phyloP scores from a whole-genome alignment of 2,113 vertebrate species.

The Mus pahari region DNA sequence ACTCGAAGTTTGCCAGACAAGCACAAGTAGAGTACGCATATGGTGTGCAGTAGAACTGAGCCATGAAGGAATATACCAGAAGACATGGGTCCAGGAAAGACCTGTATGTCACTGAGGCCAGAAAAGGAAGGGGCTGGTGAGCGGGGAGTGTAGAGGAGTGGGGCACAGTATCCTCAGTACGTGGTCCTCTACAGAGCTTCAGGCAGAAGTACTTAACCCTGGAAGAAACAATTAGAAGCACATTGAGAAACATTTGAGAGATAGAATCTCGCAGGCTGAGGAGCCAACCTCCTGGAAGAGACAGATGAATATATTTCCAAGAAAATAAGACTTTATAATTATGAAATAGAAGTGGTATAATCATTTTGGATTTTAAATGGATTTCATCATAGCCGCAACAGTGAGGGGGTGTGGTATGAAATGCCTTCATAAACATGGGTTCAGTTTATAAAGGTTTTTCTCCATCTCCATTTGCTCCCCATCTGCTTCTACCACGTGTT shows the following conservation, averaged over 20 bases:
- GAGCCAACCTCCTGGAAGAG: not conserved
- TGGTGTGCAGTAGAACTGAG: conserved; percentile 46
- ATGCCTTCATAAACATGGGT: not conserved
- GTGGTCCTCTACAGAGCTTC: not conserved
- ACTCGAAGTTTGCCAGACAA: conserved; percentile 15
- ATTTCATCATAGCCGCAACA: not conserved
- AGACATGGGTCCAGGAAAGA: conserved; percentile 42
- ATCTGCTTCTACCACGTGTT: not conserved
- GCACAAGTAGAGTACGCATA: conserved; percentile 34
- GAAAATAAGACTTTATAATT: conserved; percentile 8
- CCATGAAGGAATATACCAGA: conserved; percentile 45
- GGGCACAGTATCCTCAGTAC: conserved; percentile 1
- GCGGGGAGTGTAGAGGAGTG: not conserved
- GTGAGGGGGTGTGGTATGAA: not conserved
- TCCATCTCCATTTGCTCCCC: not conserved
- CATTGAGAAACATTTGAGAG: conserved; percentile 12
- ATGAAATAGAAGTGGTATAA: not conserved
- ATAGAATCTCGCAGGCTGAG: conserved; percentile 18
- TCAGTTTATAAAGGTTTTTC: conserved; percentile 23
- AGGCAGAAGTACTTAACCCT: conserved; percentile 24
- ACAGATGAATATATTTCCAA: not conserved
- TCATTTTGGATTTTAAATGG: conserved; percentile 21
- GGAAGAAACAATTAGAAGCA: not conserved
- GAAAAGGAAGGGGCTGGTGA: conserved; percentile 2
- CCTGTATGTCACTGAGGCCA: not conserved